Conservation (phyloP, 2,888 invertebrate genomes). For the Gryllus longicercus region DNA sequence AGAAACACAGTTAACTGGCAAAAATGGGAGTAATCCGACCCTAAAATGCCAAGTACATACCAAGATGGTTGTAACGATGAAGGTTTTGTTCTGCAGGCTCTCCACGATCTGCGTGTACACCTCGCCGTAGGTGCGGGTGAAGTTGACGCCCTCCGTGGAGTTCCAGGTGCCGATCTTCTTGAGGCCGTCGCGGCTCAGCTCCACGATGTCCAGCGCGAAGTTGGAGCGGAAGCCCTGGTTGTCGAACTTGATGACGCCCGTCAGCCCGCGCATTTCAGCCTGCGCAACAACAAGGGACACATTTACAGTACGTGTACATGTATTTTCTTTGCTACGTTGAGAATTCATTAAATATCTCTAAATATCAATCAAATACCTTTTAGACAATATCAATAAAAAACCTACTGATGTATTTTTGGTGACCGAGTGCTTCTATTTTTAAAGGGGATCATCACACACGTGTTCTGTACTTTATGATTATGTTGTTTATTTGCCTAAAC, state of each 20-base stretch:
- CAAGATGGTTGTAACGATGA: slow-evolving; percentile 86
- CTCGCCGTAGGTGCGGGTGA: slow-evolving; percentile 80
- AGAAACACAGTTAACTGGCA: too few species aligned
- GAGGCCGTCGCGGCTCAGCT: slow-evolving; percentile 77
- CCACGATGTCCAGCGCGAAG: slow-evolving; percentile 87
- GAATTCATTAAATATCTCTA: too few species aligned
- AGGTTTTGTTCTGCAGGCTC: slow-evolving; percentile 86
- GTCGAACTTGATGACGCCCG: slow-evolving; percentile 90
- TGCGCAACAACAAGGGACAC: slow-evolving; percentile 44
- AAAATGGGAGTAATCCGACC: too few species aligned
- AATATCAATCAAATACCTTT: too few species aligned
- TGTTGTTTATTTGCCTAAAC: too few species aligned
- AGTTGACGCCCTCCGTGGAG: slow-evolving; percentile 81
- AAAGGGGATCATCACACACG: too few species aligned
- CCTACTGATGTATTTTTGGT: too few species aligned
- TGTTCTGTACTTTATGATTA: too few species aligned
- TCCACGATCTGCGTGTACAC: slow-evolving; percentile 84
- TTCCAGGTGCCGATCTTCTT: slow-evolving; percentile 87
- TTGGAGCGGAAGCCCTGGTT: slow-evolving; percentile 89
- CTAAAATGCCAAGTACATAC: slow-evolving; percentile 55
- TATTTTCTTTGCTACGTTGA: too few species aligned
- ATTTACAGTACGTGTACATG: neutral
- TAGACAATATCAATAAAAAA: too few species aligned
- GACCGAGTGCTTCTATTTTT: too few species aligned
- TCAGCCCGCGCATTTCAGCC: slow-evolving; percentile 90